Evolutionary conservation across 2,113 vertebrate species (phyloP), one percentile per base, ranked within the genome.

Genomic region (Spilogale gracilis): DNA sequence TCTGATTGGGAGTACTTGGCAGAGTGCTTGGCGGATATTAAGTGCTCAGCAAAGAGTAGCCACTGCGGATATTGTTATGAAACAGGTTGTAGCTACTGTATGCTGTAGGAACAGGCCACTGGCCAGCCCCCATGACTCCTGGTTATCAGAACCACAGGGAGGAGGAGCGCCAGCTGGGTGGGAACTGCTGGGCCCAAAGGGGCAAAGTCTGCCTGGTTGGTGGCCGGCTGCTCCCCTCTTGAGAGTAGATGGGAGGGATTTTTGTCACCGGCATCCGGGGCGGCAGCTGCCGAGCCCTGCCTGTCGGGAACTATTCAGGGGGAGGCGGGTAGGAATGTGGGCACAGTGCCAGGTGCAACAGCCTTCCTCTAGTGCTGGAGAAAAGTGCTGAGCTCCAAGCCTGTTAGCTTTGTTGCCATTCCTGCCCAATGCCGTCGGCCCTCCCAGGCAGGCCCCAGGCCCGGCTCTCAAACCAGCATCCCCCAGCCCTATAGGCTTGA

Each of bases 291-390:
- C 6, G n/a, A 85, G 89, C 50, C 74, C 45, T 81, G 82, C 84
- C 88, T 20, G 12, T 25, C 0, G 43, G 94, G 96, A 95, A 43
- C 96, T 69, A 48, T 80, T 91, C 79, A 48, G 52, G 56, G 91
- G 95, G 79, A 88, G 92, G 94, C 11, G 4, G 88, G 89, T 1
- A 92, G 96, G 98, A 96, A 97, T 96, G 86, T 65, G 79, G 97
- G 98, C 96, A 0, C 0, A 0, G 25, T 27, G 94, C 97, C 96
- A 97, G 87, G 58, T 2, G 20, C 52, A 0, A 45, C 45, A 58
- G 52, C 79, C 80, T 93, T 90, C 71, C 95, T 94, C 80, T 16
- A 2, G 50, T 10, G 32, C 54, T 1, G 1, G 56, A 43, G 32
- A 30, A 83, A 87, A 83, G 87, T 38, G 80, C 96, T 95, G 52